Base-by-base conservation (phyloP, 2,113 vertebrate species). In the Pluvialis apricaria region DNA sequence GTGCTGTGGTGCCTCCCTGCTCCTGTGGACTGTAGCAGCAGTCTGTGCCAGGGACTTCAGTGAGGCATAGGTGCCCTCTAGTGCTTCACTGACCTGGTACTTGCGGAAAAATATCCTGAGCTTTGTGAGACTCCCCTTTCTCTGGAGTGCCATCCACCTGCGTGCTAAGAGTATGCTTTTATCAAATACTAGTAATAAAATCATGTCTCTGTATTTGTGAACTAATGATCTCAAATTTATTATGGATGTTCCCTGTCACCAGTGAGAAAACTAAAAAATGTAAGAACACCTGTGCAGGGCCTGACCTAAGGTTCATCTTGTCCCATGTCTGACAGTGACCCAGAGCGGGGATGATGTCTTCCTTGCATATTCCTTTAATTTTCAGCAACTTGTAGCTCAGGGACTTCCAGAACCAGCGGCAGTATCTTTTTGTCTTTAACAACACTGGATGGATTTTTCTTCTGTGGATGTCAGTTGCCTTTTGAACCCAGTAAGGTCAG, bases 51-150 rank as follows among this genome's bases (percentile, higher is more conserved):
- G 52, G 57, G 71, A 13, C 36, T 90, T 64, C 34, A 49, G 73
- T 17, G 70, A 60, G 51, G 38, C 84, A 4, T 9, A 95, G 89
- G 54, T 96, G 96, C 94, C 96, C 94, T 94, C 94, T 97, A 95
- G 96, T 95, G 97, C 75, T n/a, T 58, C 49, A 13, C 32, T 71
- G 55, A 71, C 21, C 72, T 47, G 32, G 15, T 79, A 7, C 52
- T 45, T 38, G 25, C 49, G 62, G 34, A n/a, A 57, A 62, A 42
- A 20, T 28, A 8, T 0, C 25, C 28, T 32, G 34, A 65, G 44
- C 55, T 65, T 79, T 82, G 62, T n/a, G 42, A 71, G 32, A 38
- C 13, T 38, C 10, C 13, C 6, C 29, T 81, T 76, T 62, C 21
- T 28, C 10, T 40, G 38, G 15, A 44, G 11, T 55, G 47, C 24